These are phyloP conservation scores for Anagyrus pseudococci DNA, from an alignment of 2,888 invertebrate genomes.

Conservation along the genomic window DNA sequence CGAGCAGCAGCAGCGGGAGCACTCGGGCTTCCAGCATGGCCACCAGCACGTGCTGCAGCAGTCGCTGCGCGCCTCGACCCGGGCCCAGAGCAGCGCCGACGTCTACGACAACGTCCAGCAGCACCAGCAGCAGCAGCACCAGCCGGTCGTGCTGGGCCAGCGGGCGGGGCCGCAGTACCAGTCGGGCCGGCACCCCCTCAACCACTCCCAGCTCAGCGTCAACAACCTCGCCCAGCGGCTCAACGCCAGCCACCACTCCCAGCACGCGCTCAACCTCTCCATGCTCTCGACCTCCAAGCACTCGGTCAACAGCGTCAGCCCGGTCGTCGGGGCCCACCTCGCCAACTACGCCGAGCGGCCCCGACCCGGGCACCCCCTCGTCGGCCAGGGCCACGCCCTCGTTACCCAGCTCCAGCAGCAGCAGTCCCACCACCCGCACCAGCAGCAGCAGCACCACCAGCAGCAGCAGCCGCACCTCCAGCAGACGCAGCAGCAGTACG, in stretches of 20 bases:
- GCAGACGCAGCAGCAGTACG: constrained; percentile 67
- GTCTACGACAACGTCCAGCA: constrained; percentile 54
- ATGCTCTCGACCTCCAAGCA: constrained; percentile 58
- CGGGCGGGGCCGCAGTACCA: constrained; percentile 44
- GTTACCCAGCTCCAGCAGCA: constrained; percentile 16
- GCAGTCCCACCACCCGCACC: not conserved
- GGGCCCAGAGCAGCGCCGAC: constrained; percentile 46
- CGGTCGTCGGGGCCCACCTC: constrained; percentile 52
- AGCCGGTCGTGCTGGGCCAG: constrained; percentile 16
- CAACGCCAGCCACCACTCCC: constrained; percentile 47
- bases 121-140: not conserved
- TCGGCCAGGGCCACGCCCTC: constrained; percentile 19
- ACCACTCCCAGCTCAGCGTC: constrained; percentile 60
- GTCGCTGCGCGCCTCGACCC: constrained; percentile 37
- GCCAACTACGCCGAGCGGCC: constrained; percentile 24
- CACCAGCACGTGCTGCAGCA: constrained; percentile 43
- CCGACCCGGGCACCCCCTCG: not conserved
- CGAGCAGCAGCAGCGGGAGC: constrained; percentile 33
- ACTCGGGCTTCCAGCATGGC: constrained; percentile 42
- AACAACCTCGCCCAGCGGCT: constrained; percentile 59
- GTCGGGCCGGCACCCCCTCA: constrained; percentile 37
- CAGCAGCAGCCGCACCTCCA: constrained; percentile 64
- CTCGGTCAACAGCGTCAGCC: constrained; percentile 59
- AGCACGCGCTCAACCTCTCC: constrained; percentile 56
- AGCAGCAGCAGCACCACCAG: constrained; percentile 29